Conservation (phyloP, 2,113 vertebrate genomes). For the Oreocharis arfaki region DNA sequence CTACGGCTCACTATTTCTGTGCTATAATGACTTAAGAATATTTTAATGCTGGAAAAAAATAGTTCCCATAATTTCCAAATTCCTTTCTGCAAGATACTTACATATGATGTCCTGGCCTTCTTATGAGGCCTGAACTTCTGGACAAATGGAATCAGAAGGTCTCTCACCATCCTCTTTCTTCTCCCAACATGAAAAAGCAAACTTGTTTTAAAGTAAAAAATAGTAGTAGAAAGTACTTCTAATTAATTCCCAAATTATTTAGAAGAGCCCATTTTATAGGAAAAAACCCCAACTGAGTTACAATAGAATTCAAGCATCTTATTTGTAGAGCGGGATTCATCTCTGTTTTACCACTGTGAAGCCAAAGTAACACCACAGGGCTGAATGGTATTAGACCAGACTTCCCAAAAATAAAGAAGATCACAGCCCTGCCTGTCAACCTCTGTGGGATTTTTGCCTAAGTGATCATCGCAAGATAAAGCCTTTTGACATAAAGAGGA, state of each 20-base stretch:
- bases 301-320: neutral
- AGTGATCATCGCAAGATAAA: conserved; percentile 21
- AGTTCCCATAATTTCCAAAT: neutral
- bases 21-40: neutral
- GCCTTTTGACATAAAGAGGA: conserved; percentile 15
- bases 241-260: neutral
- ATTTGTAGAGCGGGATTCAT: neutral
- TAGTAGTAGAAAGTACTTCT: neutral
- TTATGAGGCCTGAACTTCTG: neutral
- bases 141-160: neutral
- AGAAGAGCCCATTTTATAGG: neutral
- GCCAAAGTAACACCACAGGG: neutral
- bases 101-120: neutral
- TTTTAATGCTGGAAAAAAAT: neutral
- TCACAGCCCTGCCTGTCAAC: neutral
- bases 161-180: neutral
- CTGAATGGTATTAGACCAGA: neutral
- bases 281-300: neutral
- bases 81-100: neutral
- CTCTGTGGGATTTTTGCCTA: conserved; percentile 14
- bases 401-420: conserved; percentile 6
- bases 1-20: neutral
- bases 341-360: neutral
- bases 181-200: neutral
- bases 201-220: neutral